Evolutionary conservation across 2,888 invertebrate species (phyloP), one percentile per base, ranked within the genome.

Genomic region (Tenthredo livida): DNA sequence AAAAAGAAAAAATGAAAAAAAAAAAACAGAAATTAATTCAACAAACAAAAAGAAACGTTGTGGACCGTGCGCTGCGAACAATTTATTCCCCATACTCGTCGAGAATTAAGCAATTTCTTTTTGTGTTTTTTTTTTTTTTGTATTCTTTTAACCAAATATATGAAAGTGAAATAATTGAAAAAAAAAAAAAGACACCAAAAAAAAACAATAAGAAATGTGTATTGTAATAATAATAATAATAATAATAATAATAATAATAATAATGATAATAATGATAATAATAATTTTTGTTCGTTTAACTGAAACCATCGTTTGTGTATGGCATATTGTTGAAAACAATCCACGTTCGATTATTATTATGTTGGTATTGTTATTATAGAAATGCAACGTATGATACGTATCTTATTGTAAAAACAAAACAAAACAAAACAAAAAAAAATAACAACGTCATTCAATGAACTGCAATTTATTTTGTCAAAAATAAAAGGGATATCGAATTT

Each of bases 51-150:
- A 54, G 12, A 37, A 29, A 84, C 73, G 65, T 65, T 88, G 89
- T 89, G 90, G 88, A 90, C 89, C 90, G 89, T 91, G 91, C 91
- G 89, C 90, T 91, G 90, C 91, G 91, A 91, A 91, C 91, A 91
- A 90, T 91, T n/a, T n/a, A n/a, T n/a, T 89, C 89, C 90, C 90
- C 90, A 91, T 90, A 91, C 91, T 90, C 88, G 91, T 90, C 89
- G 91, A 91, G 91, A 91, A 90, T 50, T 47, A 67, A 37, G 21
- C 9, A 40, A 12, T 33, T 33, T 40, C 1, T 40, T 21, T 37
- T 7, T 17, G n/a, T 37, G 43, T 40, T 73, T n/a, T 73, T 12
- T 73, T 72, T 72, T n/a, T n/a, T 72, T 12, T 65, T 17, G 29
- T 5, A 2, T 12, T 47, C 47, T 17, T 70, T 6, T n/a, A 70